phyloP scores from a whole-genome alignment of 2,797 vertebrate genomes.

The Pangasius krempfi region DNA sequence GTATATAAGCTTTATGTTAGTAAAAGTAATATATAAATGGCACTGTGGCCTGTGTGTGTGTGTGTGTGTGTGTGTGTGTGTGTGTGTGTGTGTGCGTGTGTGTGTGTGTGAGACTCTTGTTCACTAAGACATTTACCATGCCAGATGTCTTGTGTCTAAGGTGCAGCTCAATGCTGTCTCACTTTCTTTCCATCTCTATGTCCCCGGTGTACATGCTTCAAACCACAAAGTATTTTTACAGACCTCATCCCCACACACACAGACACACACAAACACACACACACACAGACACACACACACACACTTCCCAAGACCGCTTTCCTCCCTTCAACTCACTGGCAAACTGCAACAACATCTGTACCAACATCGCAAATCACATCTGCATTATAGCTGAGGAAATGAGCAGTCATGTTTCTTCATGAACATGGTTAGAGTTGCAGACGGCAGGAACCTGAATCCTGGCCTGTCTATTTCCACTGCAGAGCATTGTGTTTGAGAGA shows the following conservation, averaged over 20 bases:
- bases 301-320: neutral
- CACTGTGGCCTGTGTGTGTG: neutral
- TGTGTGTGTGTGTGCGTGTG: neutral
- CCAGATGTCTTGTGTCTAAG: constrained; percentile 47
- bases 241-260: constrained; percentile 27
- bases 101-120: neutral
- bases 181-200: constrained; percentile 29
- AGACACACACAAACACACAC: constrained; percentile 14
- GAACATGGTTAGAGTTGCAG: constrained; percentile 24
- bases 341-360: constrained; percentile 24
- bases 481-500: constrained; percentile 45
- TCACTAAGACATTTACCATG: constrained; percentile 37
- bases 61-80: neutral
- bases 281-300: constrained; percentile 8
- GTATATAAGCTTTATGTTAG: neutral
- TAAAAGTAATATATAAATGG: neutral
- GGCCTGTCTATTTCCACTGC: constrained; percentile 59
- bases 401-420: neutral
- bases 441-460: neutral
- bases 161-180: constrained; percentile 38
- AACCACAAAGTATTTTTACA: constrained; percentile 56
- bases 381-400: constrained; percentile 1
- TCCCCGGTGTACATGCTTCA: constrained; percentile 45
- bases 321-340: constrained; percentile 18
- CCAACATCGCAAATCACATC: constrained; percentile 13